Conservation (phyloP, 2,113 vertebrate species). For the Corydoras sp. region DNA sequence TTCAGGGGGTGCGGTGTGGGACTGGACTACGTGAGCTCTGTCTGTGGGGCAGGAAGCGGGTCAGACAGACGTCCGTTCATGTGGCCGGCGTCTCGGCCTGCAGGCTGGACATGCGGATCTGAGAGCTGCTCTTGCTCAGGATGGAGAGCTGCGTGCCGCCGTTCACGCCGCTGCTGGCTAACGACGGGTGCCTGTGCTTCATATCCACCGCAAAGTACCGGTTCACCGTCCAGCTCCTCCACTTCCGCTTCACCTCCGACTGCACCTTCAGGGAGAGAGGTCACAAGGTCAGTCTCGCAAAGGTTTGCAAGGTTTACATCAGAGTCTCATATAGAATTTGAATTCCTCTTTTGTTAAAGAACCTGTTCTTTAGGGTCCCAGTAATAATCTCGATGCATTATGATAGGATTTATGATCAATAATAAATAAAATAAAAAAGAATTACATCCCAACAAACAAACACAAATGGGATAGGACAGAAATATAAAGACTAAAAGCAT, state of each 20-base stretch:
- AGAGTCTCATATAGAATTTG: no score
- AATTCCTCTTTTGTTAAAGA: no score
- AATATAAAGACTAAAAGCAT: no score
- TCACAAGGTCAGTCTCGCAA: slow-evolving; percentile 71
- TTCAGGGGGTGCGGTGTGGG: slow-evolving; percentile 10
- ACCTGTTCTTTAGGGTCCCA: no score
- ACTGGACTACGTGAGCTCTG: slow-evolving; percentile 21
- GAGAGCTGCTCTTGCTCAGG: slow-evolving; percentile 99
- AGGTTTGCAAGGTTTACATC: no score
- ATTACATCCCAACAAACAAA: no score
- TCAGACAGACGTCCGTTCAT: slow-evolving; percentile 59
- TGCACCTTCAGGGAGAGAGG: slow-evolving; percentile 92
- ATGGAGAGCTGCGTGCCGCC: slow-evolving; percentile 97
- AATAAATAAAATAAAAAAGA: no score
- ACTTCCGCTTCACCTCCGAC: slow-evolving; percentile 98
- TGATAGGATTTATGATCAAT: no score
- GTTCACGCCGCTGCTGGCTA: slow-evolving; percentile 97
- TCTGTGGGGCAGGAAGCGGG: neutral
- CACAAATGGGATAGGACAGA: no score
- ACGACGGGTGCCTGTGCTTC: slow-evolving; percentile 94
- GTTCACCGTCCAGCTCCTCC: slow-evolving; percentile 99
- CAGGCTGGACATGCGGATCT: slow-evolving; percentile 96
- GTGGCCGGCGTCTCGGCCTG: slow-evolving; percentile 84
- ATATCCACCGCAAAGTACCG: slow-evolving; percentile 98
- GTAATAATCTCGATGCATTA: no score